A percentile compares a stretch with the other conserved stretches of the same genome.
Evolutionary conservation across 2,797 vertebrate species (phyloP).

Genomic region (Danionella dracula): DNA sequence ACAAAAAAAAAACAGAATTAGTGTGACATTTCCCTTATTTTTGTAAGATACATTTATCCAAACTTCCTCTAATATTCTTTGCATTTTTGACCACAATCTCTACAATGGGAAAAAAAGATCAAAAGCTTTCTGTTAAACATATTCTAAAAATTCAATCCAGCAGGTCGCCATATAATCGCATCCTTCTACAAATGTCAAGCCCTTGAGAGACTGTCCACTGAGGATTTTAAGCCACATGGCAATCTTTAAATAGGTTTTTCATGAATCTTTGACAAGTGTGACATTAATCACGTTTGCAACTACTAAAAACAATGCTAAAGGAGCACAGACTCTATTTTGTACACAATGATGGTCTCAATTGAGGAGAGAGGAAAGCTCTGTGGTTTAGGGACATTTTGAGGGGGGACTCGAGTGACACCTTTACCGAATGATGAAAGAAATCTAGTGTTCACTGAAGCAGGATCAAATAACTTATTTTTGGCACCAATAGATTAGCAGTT

Average conservation of each 20-base stretch:
- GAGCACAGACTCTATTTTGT: conserved; percentile 43
- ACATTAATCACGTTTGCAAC: conserved; percentile 75
- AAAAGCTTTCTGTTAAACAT: no score
- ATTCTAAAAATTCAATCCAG: neutral
- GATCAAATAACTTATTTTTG: neutral
- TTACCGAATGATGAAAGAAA: neutral
- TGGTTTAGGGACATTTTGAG: conserved; percentile 44
- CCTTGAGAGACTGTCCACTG: neutral
- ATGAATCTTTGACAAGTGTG: conserved; percentile 75
- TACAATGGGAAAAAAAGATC: no score
- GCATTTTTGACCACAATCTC: no score
- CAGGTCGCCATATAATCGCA: conserved; percentile 4
- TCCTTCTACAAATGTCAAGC: conserved; percentile 16
- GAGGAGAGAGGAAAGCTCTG: conserved; percentile 65
- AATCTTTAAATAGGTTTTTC: conserved; percentile 68
- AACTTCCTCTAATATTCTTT: no score
- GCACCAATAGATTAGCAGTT: conserved; percentile 3
- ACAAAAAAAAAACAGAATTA: no score
- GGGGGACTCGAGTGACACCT: conserved; percentile 29
- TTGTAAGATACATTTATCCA: no score
- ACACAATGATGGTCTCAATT: conserved; percentile 61
- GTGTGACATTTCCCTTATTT: no score
- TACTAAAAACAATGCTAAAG: conserved; percentile 45
- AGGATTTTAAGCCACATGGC: conserved; percentile 55
- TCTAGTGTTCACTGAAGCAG: conserved; percentile 2